Base-by-base conservation (phyloP, 2,888 invertebrate genomes). In the Dynastes grantii region DNA sequence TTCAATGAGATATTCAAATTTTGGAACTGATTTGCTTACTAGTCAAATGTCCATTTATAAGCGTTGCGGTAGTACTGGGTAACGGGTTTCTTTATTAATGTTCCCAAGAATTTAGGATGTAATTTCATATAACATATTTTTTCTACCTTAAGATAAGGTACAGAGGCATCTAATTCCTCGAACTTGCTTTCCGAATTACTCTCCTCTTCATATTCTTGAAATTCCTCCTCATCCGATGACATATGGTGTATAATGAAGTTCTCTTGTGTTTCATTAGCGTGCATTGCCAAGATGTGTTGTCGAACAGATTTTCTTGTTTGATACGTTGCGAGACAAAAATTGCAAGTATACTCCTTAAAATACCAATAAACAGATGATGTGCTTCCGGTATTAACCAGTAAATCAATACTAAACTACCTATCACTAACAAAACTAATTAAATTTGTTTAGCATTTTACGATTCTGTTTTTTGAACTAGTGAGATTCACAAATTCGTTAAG, bases 321-420 rank as follows among this genome's bases (percentile, higher is more conserved):
- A 16, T 76, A 80, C n/a, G 85, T 82, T 11, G 77, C 68, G 58
- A 87, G 81, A 81, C 88, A 88, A 79, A 81, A 80, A 80, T 85
- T 87, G 79, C 88, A 88, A 8, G 85, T 83, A 71, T 82, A 86
- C 77, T 84, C 85, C 87, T 87, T 75, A 80, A 85, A 85, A 76
- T 70, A 51, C 22, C 32, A 40, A 51, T 53, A 71, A 51, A 5
- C 32, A 37, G 32, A 37, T 5, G 6, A 37, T 37, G 1, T 37
- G 5, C 32, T 37, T 37, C 32, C 32, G 32, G 32, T 37, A 37
- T 37, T 37, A 37, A 37, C 4, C 5, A 37, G 5, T 4, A 37
- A 37, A 37, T 37, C 5, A 37, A 37, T 37, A 2, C 32, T 37
- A 37, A 37, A 37, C 32, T 37, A 37, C 5, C 32, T 5, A 37